A percentile compares a stretch with the other conserved stretches of the same genome.
Evolutionary conservation across 2,797 vertebrate species (phyloP).

Genomic region (Numenius phaeopus): DNA sequence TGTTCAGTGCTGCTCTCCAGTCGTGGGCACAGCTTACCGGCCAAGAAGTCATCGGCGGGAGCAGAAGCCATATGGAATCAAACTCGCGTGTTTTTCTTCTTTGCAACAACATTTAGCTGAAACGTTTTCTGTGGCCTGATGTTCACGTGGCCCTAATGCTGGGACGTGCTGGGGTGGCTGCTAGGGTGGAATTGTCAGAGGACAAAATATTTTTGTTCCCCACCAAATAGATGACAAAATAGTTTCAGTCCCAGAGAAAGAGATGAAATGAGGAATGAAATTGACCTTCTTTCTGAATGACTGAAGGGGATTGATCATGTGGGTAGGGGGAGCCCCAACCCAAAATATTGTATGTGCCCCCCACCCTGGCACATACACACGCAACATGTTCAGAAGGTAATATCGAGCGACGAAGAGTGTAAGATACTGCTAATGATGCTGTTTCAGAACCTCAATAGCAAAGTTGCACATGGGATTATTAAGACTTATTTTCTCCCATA

Average conservation of each 20-base stretch:
- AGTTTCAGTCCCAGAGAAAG: not conserved
- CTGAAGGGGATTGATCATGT: not conserved
- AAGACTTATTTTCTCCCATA: not conserved
- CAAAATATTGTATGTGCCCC: not conserved
- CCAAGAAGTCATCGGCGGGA: conserved; percentile 38
- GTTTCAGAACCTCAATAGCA: not conserved
- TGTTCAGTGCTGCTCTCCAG: conserved; percentile 13
- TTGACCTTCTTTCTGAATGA: not conserved
- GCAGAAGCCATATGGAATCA: conserved; percentile 42
- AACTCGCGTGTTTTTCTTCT: not conserved
- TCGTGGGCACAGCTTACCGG: not conserved
- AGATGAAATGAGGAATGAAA: not conserved
- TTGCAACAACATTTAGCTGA: not conserved
- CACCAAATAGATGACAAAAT: not conserved
- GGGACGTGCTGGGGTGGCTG: not conserved
- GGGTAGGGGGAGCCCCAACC: not conserved
- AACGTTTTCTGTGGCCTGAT: not conserved
- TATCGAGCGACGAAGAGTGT: not conserved
- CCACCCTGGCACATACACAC: not conserved
- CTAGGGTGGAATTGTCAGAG: not conserved
- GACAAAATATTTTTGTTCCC: not conserved
- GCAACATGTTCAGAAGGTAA: not conserved
- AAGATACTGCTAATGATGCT: not conserved
- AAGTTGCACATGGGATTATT: not conserved
- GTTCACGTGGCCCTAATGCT: not conserved